Evolutionary conservation across 2,888 invertebrate genomes (phyloP), one percentile per base, ranked within the genome.

Genomic region (Ornithoptera alexandrae): DNA sequence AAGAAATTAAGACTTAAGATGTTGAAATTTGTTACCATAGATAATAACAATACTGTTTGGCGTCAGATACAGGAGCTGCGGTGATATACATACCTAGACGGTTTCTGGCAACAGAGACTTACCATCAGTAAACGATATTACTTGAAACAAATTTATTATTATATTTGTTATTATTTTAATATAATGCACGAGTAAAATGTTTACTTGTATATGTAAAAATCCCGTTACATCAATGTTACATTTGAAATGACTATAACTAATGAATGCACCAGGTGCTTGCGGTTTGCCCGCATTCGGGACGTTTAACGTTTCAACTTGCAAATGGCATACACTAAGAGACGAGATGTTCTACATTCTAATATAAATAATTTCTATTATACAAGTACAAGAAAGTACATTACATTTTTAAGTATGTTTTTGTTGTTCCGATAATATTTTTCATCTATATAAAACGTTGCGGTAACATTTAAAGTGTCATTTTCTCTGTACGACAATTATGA

Each of bases 191-290:
- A 5, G 18, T 53, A n/a, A 53, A 53, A n/a, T 53, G 5, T n/a
- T 53, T 7, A n/a, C 15, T n/a, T n/a, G 53, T 53, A 12, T 58
- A 20, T 59, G n/a, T 22, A 65, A 65, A 65, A 65, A 65, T 46
- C 46, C 5, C 46, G 59, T 46, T 59, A 46, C 46, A 58, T 65
- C 58, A 65, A 65, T 65, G 46, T 57, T 58, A 59, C 59, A 65
- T 65, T 65, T 65, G 59, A 46, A 59, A 59, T 22, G 59, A 65
- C 65, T 58, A 65, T 65, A 57, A 65, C 65, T 65, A 65, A 65
- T 65, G 65, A 65, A 65, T 65, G 65, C 65, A 30, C 65, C 65
- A 65, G 65, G 65, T 65, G 65, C 58, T 65, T 65, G 65, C 39
- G 65, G 65, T 59, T 59, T 30, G 24, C 20, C 30, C 58, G 65